Conservation (phyloP, 2,113 vertebrate genomes). For the Xerus inauris region DNA sequence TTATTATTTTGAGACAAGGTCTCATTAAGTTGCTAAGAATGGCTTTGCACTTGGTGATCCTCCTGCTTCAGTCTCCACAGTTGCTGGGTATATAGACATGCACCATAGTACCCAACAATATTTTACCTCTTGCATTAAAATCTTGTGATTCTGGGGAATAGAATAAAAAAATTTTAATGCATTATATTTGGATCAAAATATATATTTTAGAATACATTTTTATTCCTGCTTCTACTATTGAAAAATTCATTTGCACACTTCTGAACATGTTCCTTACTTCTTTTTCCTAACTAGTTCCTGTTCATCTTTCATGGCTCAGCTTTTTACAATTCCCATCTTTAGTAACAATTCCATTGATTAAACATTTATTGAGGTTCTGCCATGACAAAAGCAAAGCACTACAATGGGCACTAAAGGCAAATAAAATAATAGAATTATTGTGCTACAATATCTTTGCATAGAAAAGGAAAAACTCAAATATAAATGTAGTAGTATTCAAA, state of each 20-base stretch:
- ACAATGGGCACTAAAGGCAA: not conserved
- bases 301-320: not conserved
- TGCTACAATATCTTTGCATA: not conserved
- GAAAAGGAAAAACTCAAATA: conserved; percentile 4
- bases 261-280: not conserved
- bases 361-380: not conserved
- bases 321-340: not conserved
- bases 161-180: not conserved
- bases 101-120: too few species aligned
- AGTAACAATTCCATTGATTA: conserved; percentile 22
- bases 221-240: not conserved
- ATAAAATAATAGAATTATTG: not conserved
- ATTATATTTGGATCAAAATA: not conserved
- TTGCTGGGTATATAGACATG: too few species aligned
- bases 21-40: too few species aligned
- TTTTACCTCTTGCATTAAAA: too few species aligned
- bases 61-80: too few species aligned
- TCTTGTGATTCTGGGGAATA: not conserved
- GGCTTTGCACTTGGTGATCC: too few species aligned
- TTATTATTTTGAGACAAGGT: too few species aligned
- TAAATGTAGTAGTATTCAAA: not conserved
- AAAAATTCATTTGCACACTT: not conserved
- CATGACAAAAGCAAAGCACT: not conserved
- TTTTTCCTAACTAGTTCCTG: not conserved
- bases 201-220: not conserved